Base-by-base conservation (phyloP, 2,113 vertebrate species). In the Tauraco erythrolophus region DNA sequence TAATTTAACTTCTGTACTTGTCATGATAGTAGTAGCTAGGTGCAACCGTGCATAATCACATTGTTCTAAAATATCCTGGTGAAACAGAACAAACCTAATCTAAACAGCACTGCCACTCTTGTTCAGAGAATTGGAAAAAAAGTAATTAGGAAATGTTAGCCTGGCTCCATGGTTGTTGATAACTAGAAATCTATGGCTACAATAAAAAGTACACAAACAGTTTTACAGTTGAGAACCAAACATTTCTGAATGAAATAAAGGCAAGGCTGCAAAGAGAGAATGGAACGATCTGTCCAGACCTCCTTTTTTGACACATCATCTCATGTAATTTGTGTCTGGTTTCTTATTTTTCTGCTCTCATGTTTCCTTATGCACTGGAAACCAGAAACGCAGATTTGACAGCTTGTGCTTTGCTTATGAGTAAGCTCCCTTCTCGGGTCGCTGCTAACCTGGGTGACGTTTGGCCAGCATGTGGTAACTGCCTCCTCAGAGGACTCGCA, bases 1-100 rank as follows among this genome's bases (percentile, higher is more conserved):
- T 98, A 98, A 98, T 98, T 98, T 98, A 98, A 98, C 98, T 98
- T 98, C 98, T 98, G 97, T 98, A 97, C 98, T 98, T 97, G 96
- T 98, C 97, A 97, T 96, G 86, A 93, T 97, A 96, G 97, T 95
- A 95, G 96, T 96, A 98, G 95, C 86, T 97, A 96, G 98, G 97
- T 98, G 92, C 76, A 85, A 98, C 96, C 84, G 43, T 60, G 94
- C 97, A 96, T 97, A 95, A 94, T 84, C 95, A 97, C 95, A 98
- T 98, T 98, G 97, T 98, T 98, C 95, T 97, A 62, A 98, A 97
- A 93, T 61, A 97, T 96, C 95, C 92, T 79, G 78, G 95, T 88
- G 91, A 95, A 96, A 91, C 75, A 96, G 93, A 94, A 94, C 86
- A 94, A 96, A 89, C 96, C 75, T 90, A 64, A 86, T 84, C 92